These are phyloP conservation scores for Spea bombifrons DNA, from an alignment of 2,113 vertebrate genomes.

Conservation along the genomic window DNA sequence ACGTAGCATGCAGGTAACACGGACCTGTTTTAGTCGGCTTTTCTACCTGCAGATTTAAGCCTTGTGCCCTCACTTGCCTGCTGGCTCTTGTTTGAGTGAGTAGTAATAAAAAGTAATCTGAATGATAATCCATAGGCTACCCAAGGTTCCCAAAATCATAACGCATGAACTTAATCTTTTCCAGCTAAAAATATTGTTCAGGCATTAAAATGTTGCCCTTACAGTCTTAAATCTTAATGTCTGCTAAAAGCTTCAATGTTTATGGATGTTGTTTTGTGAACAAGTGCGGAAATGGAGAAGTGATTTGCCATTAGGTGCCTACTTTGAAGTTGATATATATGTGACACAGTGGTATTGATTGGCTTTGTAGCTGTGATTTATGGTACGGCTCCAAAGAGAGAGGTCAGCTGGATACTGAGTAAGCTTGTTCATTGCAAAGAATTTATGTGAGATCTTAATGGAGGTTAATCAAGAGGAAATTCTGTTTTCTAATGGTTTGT, in stretches of 20 bases:
- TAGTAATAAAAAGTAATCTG: constrained; percentile 30
- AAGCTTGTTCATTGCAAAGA: constrained; percentile 26
- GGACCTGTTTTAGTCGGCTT: background rate
- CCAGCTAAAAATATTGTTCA: constrained; percentile 24
- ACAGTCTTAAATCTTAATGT: constrained; percentile 30
- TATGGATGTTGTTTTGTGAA: constrained; percentile 36
- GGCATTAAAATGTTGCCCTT: constrained; percentile 19
- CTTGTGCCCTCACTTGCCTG: background rate
- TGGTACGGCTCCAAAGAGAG: constrained; percentile 26
- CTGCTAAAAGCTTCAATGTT: constrained; percentile 36
- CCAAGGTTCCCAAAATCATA: constrained; percentile 9
- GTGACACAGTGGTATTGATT: constrained; percentile 42
- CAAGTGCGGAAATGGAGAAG: constrained; percentile 26
- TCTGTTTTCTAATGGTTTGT: constrained; percentile 23
- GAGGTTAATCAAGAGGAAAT: constrained; percentile 41
- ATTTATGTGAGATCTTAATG: constrained; percentile 30
- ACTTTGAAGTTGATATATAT: constrained; percentile 47
- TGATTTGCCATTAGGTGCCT: constrained; percentile 43
- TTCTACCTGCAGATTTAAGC: constrained; percentile 7
- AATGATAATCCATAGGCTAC: constrained; percentile 28
- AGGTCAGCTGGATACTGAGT: constrained; percentile 36
- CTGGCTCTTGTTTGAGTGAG: constrained; percentile 9
- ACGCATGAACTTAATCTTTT: constrained; percentile 16
- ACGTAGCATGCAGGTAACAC: background rate
- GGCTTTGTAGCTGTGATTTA: constrained; percentile 34